Evolutionary conservation across 2,888 invertebrate genomes (phyloP).

Genomic region (Dryobota labecula): DNA sequence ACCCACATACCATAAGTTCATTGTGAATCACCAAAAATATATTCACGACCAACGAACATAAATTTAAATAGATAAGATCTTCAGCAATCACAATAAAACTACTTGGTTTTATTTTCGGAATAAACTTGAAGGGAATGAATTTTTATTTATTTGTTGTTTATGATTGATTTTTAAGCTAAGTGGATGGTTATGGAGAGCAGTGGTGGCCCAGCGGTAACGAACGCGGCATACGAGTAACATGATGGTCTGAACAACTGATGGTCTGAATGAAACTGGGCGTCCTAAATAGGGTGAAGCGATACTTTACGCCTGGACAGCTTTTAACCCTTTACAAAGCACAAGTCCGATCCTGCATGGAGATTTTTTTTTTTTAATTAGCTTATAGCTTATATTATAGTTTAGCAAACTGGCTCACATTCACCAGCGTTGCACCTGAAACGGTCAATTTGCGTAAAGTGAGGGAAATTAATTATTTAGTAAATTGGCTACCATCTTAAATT

Average conservation of each 20-base stretch:
- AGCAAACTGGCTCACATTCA: neutral
- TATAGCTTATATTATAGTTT: neutral
- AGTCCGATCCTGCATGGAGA: too few species aligned
- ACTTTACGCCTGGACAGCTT: too few species aligned
- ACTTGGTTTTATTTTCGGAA: conserved; percentile 38
- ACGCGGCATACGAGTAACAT: too few species aligned
- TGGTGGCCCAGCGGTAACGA: too few species aligned
- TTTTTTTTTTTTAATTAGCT: too few species aligned
- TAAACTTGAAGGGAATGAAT: conserved; percentile 28
- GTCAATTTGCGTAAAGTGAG: neutral
- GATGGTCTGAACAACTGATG: too few species aligned
- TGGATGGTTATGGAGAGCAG: conserved; percentile 54
- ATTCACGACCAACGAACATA: conserved; percentile 48
- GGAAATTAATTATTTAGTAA: neutral
- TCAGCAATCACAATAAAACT: conserved; percentile 47
- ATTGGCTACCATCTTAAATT: neutral
- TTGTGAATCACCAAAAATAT: conserved; percentile 43
- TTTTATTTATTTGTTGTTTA: conserved; percentile 20
- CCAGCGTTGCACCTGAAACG: neutral
- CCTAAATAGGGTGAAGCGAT: too few species aligned
- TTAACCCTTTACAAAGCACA: too few species aligned
- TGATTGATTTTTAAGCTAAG: conserved; percentile 37
- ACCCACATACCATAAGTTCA: conserved; percentile 44
- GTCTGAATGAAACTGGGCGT: too few species aligned
- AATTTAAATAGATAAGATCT: conserved; percentile 60